Base-by-base conservation (phyloP, 2,113 vertebrate species). In the Labeo rohita region DNA sequence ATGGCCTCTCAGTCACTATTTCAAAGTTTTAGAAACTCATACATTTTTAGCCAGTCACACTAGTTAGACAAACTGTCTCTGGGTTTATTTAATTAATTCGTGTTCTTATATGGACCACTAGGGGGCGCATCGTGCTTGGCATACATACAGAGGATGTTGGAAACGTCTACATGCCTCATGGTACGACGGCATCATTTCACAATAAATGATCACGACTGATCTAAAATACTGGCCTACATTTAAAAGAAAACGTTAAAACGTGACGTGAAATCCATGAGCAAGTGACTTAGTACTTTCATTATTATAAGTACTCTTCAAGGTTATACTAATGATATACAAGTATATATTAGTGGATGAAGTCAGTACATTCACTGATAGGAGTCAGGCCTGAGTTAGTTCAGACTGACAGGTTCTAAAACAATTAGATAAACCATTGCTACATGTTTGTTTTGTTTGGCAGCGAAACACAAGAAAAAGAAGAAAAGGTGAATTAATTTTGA, bases 401-500 rank as follows among this genome's bases (percentile, higher is more conserved):
- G 59, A 80, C 18, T 68, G 65, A 89, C 83, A 49, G 56, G 80
- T 86, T 6, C 23, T 75, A 61, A 49, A 80, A 65, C 28, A 76
- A 59, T 43, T 84, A 77, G 52, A 86, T 47, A 84, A 76, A 89
- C 70, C 59, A 50, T 63, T 74, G 80, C 77, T 56, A 86, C 75
- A 61, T 88, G 68, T 75, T 86, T 86, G 82, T 72, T 85, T 74
- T 76, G 66, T 77, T 74, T 87, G 88, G 82, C 52, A 18, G 73
- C 47, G n/a, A 89, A 85, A 65, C 28, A 85, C 16, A 66, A 78
- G 84, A 54, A 89, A 82, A 66, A 77, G 36, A 75, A 78, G 77
- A 76, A 80, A 76, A 83, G 34, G 85, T 85, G 23, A 47, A 89
- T 87, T 87, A n/a, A 72, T 80, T 87, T 87, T 28, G 43, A 89